Conservation (phyloP, 2,797 vertebrate genomes). For the Manis javanica region DNA sequence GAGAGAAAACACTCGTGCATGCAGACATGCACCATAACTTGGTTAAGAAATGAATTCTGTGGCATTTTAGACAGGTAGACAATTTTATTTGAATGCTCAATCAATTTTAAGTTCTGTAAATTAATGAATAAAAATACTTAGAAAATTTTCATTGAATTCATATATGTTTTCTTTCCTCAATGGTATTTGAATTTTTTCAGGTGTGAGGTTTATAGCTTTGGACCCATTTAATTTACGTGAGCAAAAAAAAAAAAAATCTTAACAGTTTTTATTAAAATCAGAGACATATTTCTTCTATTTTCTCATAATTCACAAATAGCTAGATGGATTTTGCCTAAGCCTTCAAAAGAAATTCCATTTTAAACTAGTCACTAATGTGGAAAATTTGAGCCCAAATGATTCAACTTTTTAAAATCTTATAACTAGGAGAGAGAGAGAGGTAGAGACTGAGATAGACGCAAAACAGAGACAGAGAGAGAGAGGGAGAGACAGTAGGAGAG, state of each 20-base stretch:
- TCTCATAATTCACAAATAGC: conserved; percentile 75
- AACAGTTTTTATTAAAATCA: conserved; percentile 63
- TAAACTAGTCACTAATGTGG: conserved; percentile 73
- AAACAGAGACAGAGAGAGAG: not conserved
- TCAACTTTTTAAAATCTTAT: conserved; percentile 57
- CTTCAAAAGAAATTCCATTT: conserved; percentile 78
- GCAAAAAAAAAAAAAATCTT: conserved; percentile 68
- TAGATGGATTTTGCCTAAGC: conserved; percentile 68
- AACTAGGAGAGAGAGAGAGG: not conserved
- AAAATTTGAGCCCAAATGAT: conserved; percentile 75
- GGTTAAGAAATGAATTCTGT: not conserved
- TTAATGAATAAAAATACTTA: conserved; percentile 52
- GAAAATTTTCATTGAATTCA: conserved; percentile 45
- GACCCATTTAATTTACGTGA: conserved; percentile 66
- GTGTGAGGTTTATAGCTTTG: conserved; percentile 56
- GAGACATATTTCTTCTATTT: conserved; percentile 77
- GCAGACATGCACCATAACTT: not conserved
- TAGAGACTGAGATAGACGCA: not conserved
- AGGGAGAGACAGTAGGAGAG: not conserved
- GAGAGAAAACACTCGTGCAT: not conserved
- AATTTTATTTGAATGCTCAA: not conserved
- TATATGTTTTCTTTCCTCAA: conserved; percentile 43
- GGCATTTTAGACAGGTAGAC: not conserved
- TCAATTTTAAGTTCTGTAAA: conserved; percentile 17
- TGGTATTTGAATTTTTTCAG: conserved; percentile 44